These are phyloP conservation scores for Noctua janthina DNA, from an alignment of 2,888 invertebrate genomes.

Conservation along the genomic window DNA sequence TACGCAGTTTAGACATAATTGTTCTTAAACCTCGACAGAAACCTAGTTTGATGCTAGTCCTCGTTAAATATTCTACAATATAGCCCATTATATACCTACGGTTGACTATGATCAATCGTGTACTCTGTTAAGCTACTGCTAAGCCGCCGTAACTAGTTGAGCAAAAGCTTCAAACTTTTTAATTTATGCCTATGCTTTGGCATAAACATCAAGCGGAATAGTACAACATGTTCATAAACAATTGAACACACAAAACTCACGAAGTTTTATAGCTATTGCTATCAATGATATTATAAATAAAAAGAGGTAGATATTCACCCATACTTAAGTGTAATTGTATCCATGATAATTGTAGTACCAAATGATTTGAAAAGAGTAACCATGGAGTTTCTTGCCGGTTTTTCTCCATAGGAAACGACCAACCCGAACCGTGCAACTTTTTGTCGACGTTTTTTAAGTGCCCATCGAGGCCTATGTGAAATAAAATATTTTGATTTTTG, in stretches of 20 bases:
- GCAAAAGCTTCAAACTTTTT: constrained; percentile 41
- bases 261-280: not conserved
- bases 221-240: not conserved
- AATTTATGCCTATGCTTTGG: constrained; percentile 31
- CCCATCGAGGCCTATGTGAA: no score
- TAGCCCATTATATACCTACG: not conserved
- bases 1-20: not conserved
- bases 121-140: constrained; percentile 27
- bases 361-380: no score
- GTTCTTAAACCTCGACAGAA: not conserved
- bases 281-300: no score
- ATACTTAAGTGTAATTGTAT: no score
- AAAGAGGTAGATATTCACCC: no score
- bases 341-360: no score
- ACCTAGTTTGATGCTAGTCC: not conserved
- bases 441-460: no score
- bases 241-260: not conserved
- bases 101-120: not conserved
- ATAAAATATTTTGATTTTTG: no score
- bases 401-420: no score
- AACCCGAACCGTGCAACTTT: no score
- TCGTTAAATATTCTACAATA: not conserved
- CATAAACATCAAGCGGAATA: constrained; percentile 9
- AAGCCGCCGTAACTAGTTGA: constrained; percentile 42
- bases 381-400: no score